Base-by-base conservation (phyloP, 1,140 invertebrate genomes). In the Leptestheria dahalacensis region DNA sequence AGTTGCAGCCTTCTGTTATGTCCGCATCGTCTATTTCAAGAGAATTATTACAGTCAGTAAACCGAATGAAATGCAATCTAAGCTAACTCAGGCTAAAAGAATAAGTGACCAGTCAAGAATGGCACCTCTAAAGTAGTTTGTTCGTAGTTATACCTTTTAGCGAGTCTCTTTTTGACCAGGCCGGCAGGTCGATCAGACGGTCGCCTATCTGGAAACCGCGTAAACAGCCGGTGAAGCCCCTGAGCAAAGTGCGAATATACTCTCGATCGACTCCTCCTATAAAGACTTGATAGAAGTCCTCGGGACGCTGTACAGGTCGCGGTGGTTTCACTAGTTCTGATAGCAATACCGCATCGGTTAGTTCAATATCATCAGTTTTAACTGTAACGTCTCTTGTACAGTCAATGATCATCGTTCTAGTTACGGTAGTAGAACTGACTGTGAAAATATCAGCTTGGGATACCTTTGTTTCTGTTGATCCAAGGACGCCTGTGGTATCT, bases 161-260 rank as follows among this genome's bases (percentile, higher is more conserved):
- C n/a, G n/a, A n/a, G n/a, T n/a, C n/a, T n/a, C n/a, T n/a, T n/a
- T n/a, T n/a, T n/a, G n/a, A n/a, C n/a, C n/a, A n/a, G n/a, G n/a
- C n/a, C n/a, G n/a, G n/a, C n/a, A n/a, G n/a, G 72, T 91, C 82
- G 33, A 92, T 82, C 12, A 85, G 76, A 65, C 81, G 80, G 58
- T 84, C 75, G 20, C 85, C 88, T 60, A 94, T 87, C 75, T 88
- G 88, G 47, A 94, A 76, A 10, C 91, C 91, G 63, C 89, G 77
- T 18, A 94, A 79, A 67, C 91, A 96, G 0, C 91, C 91, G 12
- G 90, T 81, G 67, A 90, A 91, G 0, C 83, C 83, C 3, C 77
- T 77, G 61, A 88, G 77, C 3, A 79, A 75, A 2, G 80, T 68
- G 33, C 66, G 64, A 20, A 67, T 60, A n/a, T 63, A 67, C 9